A percentile compares a stretch with the other conserved stretches of the same genome.
Evolutionary conservation across 23 tunicate species (phyloP).

Genomic region (Oikopleura vanhoeffeni): DNA sequence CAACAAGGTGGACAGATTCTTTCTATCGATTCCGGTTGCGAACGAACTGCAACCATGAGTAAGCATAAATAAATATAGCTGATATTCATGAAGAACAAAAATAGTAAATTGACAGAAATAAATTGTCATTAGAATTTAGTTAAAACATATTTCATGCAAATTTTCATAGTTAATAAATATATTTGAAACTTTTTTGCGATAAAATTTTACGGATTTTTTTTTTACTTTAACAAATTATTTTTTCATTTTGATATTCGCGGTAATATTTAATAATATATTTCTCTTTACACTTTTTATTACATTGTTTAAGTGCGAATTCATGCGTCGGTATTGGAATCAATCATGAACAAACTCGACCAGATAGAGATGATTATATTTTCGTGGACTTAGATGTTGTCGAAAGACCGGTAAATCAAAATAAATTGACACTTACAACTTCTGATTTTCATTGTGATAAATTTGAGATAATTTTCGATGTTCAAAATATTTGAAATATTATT

Average conservation of each 20-base stretch:
- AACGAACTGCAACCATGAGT: slow-evolving; percentile 13
- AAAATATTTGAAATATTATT: too few relatives aligned
- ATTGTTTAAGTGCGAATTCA: background rate
- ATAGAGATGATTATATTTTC: background rate
- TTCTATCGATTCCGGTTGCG: background rate
- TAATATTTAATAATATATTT: background rate
- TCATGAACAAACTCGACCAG: slow-evolving; percentile 12
- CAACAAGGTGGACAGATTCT: slow-evolving; percentile 12
- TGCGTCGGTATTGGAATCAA: slow-evolving; percentile 12
- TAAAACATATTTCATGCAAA: too few relatives aligned
- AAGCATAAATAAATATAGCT: too few relatives aligned
- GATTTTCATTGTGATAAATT: background rate
- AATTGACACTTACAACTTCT: background rate
- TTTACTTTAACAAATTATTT: too few relatives aligned
- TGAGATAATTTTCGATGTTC: too few relatives aligned
- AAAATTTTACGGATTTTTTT: too few relatives aligned
- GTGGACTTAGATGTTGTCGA: background rate
- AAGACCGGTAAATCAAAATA: background rate
- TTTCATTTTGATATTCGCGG: too few relatives aligned
- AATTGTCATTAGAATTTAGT: too few relatives aligned
- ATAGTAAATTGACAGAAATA: too few relatives aligned
- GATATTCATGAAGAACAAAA: too few relatives aligned
- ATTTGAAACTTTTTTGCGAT: too few relatives aligned
- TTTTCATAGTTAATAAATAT: too few relatives aligned
- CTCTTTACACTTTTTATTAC: background rate